Conservation (phyloP, 2,888 invertebrate genomes). For the Pinctada fucata region DNA sequence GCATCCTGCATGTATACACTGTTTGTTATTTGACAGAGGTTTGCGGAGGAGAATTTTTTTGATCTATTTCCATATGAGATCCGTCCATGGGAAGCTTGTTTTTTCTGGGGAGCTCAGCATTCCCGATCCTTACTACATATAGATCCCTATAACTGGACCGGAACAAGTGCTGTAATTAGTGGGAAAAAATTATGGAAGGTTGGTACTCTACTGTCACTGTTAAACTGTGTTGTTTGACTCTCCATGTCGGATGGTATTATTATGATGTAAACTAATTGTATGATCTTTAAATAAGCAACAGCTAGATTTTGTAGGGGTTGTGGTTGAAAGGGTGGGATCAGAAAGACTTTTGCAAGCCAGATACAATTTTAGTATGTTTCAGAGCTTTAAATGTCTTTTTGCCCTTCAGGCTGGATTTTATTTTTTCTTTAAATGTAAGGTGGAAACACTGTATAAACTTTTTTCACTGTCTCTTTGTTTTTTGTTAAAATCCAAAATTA, state of each 20-base stretch:
- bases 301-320: no score
- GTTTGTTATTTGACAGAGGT: conserved; percentile 52
- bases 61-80: conserved; percentile 69
- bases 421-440: background rate
- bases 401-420: background rate
- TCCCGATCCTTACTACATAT: conserved; percentile 75
- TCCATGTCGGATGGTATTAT: no score
- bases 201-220: background rate
- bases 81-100: conserved; percentile 74
- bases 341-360: no score
- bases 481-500: no score
- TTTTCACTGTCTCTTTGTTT: no score
- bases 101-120: conserved; percentile 74
- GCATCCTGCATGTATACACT: no score
- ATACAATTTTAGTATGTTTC: no score
- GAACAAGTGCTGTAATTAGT: conserved; percentile 74
- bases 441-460: no score
- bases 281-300: no score
- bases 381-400: background rate
- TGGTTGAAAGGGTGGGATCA: no score
- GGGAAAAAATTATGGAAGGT: conserved; percentile 76
- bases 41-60: conserved; percentile 73
- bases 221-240: background rate
- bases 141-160: conserved; percentile 77
- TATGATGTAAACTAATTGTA: no score